A percentile compares a stretch with the other conserved stretches of the same genome.
phyloP scores from a whole-genome alignment of 2,797 vertebrate genomes.

The Rallus crepitans region DNA sequence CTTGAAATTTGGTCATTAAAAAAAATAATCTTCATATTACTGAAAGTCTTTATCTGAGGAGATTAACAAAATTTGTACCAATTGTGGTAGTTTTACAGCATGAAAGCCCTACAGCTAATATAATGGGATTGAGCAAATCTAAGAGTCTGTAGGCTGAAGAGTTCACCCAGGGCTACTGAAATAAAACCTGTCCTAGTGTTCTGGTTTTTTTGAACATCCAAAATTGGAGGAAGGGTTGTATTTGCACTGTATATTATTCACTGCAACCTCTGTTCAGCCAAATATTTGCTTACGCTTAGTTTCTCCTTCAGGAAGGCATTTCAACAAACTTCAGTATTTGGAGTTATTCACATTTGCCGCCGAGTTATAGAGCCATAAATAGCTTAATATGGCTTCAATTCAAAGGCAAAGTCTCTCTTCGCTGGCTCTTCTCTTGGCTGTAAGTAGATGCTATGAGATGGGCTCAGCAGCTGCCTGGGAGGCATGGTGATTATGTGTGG shows the following conservation, averaged over 20 bases:
- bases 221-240: not conserved
- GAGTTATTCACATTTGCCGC: not conserved
- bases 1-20: not conserved
- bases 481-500: rapidly evolving
- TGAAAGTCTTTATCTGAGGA: not conserved
- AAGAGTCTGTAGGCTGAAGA: not conserved
- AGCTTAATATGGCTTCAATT: not conserved
- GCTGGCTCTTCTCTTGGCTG: rapidly evolving
- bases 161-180: not conserved
- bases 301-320: not conserved
- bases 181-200: not conserved
- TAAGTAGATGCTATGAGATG: not conserved
- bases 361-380: not conserved
- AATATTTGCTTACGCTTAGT: constrained; percentile 24
- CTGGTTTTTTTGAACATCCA: not conserved
- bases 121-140: not conserved
- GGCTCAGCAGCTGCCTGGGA: not conserved
- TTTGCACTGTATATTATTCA: not conserved
- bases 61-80: not conserved
- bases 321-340: not conserved
- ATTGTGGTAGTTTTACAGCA: rapidly evolving
- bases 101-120: not conserved
- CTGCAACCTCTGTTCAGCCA: not conserved
- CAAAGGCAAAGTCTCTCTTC: not conserved
- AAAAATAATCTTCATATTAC: not conserved